These are phyloP conservation scores for Acronicta psi DNA, from an alignment of 2,888 invertebrate genomes.

Conservation along the genomic window DNA sequence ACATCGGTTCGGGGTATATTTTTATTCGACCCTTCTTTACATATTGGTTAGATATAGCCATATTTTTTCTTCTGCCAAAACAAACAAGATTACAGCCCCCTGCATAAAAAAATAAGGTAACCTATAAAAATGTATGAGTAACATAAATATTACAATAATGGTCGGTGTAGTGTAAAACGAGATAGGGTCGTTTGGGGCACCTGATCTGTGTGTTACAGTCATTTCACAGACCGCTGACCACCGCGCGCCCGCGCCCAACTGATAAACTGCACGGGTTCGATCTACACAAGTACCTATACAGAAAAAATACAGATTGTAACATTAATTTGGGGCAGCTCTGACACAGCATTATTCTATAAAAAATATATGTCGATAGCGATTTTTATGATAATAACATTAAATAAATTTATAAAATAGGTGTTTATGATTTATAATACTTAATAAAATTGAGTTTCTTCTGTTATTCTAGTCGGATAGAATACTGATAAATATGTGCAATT, in stretches of 20 bases:
- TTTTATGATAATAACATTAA: too few relatives aligned
- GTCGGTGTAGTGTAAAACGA: conserved; percentile 25
- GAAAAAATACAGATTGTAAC: too few relatives aligned
- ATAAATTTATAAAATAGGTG: too few relatives aligned
- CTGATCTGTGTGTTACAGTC: conserved; percentile 2
- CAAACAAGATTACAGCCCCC: background rate
- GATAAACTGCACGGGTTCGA: conserved; percentile 1
- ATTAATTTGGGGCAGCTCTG: too few relatives aligned
- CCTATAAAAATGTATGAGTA: conserved; percentile 13
- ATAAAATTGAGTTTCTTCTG: too few relatives aligned
- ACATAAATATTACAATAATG: conserved; percentile 27
- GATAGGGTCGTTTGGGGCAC: conserved; percentile 7
- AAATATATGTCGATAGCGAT: too few relatives aligned
- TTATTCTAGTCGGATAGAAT: too few relatives aligned
- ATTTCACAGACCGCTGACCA: conserved; percentile 29
- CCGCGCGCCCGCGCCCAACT: background rate
- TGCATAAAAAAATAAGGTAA: background rate
- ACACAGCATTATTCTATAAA: too few relatives aligned
- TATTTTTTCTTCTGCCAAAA: background rate
- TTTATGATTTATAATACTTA: too few relatives aligned
- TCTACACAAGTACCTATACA: background rate
- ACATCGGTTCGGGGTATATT: background rate
- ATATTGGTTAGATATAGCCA: background rate
- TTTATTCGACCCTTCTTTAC: background rate
- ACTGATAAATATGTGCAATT: too few relatives aligned